A percentile compares a stretch with the other conserved stretches of the same genome.
phyloP scores from a whole-genome alignment of 2,888 invertebrate genomes.

The Pandemis corylana region DNA sequence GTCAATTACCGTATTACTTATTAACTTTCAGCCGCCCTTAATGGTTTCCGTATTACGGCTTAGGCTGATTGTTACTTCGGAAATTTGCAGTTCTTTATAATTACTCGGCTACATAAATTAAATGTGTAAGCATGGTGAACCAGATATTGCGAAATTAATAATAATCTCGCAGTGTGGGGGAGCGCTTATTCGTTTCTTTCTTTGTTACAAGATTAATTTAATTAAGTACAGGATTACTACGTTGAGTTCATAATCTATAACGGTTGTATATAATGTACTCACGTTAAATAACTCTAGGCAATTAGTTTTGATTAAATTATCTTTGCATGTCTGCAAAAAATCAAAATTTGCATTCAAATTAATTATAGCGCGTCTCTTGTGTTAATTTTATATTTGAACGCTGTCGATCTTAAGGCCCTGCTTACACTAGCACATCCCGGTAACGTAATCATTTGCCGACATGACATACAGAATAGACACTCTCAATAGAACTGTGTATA shows the following conservation, averaged over 20 bases:
- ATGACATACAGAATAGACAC: too few species aligned
- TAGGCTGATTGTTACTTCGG: conserved; percentile 58
- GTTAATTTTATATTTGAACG: background rate
- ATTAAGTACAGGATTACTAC: background rate
- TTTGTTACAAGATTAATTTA: background rate
- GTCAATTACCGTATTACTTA: conserved; percentile 73
- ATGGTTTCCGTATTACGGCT: conserved; percentile 71
- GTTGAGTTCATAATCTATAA: background rate
- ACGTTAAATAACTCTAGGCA: background rate
- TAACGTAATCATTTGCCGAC: too few species aligned
- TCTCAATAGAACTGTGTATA: too few species aligned
- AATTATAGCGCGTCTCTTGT: background rate
- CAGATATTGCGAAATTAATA: conserved; percentile 20
- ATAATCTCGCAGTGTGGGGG: background rate
- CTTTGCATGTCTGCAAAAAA: background rate
- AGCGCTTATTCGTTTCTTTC: conserved; percentile 2
- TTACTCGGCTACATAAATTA: conserved; percentile 23
- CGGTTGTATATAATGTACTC: background rate
- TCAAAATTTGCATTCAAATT: background rate
- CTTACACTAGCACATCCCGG: too few species aligned
- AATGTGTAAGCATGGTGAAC: conserved; percentile 1
- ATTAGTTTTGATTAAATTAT: background rate
- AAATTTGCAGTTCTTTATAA: conserved; percentile 57
- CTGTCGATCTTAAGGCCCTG: background rate
- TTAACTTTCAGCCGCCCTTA: conserved; percentile 73